These are phyloP conservation scores for Lasioglossum lativentre DNA, from an alignment of 2,888 invertebrate species.

Conservation along the genomic window DNA sequence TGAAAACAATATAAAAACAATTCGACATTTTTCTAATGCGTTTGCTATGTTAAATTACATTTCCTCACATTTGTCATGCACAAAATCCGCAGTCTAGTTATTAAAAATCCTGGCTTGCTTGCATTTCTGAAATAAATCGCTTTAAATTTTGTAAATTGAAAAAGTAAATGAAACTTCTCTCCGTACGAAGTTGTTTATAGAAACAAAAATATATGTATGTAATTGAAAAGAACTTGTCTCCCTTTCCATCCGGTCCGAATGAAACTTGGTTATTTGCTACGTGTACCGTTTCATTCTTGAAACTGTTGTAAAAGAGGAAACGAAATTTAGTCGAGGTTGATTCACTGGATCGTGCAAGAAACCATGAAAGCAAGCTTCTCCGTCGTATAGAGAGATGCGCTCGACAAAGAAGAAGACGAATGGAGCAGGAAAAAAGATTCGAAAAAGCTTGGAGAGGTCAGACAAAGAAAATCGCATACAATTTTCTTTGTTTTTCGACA, in stretches of 20 bases:
- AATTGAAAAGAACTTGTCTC: background rate
- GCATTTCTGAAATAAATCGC: background rate
- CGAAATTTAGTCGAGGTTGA: constrained; percentile 27
- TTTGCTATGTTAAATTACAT: too few species aligned
- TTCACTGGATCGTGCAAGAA: constrained; percentile 18
- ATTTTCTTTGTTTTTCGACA: constrained; percentile 26
- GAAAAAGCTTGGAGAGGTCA: background rate
- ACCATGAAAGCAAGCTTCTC: constrained; percentile 9
- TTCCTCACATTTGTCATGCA: too few species aligned
- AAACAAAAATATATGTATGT: background rate
- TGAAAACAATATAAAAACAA: too few species aligned
- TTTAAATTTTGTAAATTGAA: background rate
- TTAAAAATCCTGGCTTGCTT: background rate
- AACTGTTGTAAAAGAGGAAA: constrained; percentile 22
- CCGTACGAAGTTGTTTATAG: background rate
- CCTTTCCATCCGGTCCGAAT: background rate
- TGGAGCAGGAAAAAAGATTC: constrained; percentile 22
- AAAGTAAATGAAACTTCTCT: background rate
- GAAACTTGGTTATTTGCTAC: constrained; percentile 7
- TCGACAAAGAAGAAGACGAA: constrained; percentile 42
- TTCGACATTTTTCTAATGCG: too few species aligned
- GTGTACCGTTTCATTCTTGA: background rate
- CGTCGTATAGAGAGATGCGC: constrained; percentile 27
- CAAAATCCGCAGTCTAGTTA: too few species aligned
- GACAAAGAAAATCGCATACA: constrained; percentile 28